phyloP scores from a whole-genome alignment of 1,140 invertebrate genomes.

The Drosophila oshimai region DNA sequence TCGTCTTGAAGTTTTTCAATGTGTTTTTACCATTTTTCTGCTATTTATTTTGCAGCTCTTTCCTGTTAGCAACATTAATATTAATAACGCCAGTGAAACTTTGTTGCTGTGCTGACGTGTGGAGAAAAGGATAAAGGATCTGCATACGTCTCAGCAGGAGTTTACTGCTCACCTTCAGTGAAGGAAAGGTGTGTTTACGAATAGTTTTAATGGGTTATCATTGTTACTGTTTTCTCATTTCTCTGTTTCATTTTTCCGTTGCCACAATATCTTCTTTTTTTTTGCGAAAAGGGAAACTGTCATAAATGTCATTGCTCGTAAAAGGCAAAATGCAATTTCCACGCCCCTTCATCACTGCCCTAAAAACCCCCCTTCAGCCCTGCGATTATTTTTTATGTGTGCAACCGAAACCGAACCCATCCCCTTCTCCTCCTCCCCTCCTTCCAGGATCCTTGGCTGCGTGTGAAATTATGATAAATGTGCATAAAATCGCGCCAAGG shows the following conservation, averaged over 20 bases:
- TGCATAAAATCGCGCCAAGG: conserved; percentile 76
- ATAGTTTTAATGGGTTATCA: conserved; percentile 80
- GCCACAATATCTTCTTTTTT: background rate
- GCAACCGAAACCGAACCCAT: conserved; percentile 52
- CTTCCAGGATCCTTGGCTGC: conserved; percentile 63
- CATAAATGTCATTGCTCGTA: conserved; percentile 78
- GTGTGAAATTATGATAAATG: conserved; percentile 81
- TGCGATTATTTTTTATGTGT: conserved; percentile 69
- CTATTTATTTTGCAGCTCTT: conserved; percentile 26
- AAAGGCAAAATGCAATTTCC: conserved; percentile 79
- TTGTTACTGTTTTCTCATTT: conserved; percentile 44
- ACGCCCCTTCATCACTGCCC: conserved; percentile 30
- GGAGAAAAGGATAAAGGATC: conserved; percentile 41
- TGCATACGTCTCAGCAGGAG: conserved; percentile 34
- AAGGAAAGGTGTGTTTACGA: conserved; percentile 66
- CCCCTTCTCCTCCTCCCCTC: conserved; percentile 40
- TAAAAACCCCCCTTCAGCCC: conserved; percentile 13
- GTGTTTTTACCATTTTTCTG: background rate
- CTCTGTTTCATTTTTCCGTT: conserved; percentile 7
- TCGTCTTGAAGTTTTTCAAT: background rate
- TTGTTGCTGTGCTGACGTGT: conserved; percentile 53
- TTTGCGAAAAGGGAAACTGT: conserved; percentile 40
- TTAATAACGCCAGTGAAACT: conserved; percentile 63
- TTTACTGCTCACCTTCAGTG: background rate
- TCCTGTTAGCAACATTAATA: conserved; percentile 47